These are phyloP conservation scores for Acrocyrtus sp. DNA, from an alignment of 2,888 invertebrate genomes.

Conservation along the genomic window DNA sequence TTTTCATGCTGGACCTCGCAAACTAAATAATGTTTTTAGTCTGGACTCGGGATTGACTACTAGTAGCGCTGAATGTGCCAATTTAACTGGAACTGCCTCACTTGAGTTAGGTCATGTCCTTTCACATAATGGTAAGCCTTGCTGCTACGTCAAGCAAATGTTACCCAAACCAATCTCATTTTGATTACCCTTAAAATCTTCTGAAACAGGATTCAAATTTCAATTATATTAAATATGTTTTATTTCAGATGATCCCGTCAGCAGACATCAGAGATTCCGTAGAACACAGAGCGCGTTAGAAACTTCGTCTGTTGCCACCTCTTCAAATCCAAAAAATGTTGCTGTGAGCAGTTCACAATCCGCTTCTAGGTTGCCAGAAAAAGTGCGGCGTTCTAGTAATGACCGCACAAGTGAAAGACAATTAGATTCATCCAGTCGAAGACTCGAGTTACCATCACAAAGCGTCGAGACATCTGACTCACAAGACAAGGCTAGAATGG, in stretches of 20 bases:
- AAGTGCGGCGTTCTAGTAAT: not conserved
- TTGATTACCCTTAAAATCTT: not conserved
- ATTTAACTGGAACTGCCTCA: conserved; percentile 70
- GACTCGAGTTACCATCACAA: conserved; percentile 19
- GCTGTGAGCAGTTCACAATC: conserved; percentile 39
- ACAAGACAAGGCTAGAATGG: conserved; percentile 6
- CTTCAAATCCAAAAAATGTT: conserved; percentile 23
- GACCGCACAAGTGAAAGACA: not conserved
- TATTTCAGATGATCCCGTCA: conserved; percentile 20
- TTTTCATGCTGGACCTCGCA: conserved; percentile 33
- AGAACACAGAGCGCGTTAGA: conserved; percentile 65
- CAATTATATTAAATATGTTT: not conserved
- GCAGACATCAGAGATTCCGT: conserved; percentile 62
- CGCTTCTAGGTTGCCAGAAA: conserved; percentile 41
- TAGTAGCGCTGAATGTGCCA: conserved; percentile 52
- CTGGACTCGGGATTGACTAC: conserved; percentile 61
- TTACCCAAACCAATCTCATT: not conserved
- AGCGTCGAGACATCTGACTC: conserved; percentile 2
- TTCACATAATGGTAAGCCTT: conserved; percentile 54
- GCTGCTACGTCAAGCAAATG: no score
- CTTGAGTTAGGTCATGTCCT: conserved; percentile 70
- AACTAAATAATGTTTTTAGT: conserved; percentile 59
- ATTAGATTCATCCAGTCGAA: conserved; percentile 17
- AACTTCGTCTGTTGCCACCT: conserved; percentile 61
- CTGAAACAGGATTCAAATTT: not conserved